Percentiles rank a stretch among this genome's conserved stretches.
phyloP scores from a whole-genome alignment of 2,797 vertebrate species.

The Brachymystax lenok region DNA sequence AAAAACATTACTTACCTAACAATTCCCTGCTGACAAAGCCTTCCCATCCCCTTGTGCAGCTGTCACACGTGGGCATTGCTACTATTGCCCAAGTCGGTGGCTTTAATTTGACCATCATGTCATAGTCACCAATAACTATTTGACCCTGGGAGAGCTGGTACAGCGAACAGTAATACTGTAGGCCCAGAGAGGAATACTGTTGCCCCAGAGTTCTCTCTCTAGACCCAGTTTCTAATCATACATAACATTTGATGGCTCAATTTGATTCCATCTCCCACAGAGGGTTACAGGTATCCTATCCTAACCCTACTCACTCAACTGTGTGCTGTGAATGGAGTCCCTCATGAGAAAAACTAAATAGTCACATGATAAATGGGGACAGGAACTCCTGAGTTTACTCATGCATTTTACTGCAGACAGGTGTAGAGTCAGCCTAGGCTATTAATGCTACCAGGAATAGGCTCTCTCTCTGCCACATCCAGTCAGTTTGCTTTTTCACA shows the following conservation, averaged over 20 bases:
- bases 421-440: not conserved
- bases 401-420: not conserved
- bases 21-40: too few relatives aligned
- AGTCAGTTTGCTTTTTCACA: not conserved
- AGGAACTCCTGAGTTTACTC: too few relatives aligned
- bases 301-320: not conserved
- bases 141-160: not conserved
- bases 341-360: too few relatives aligned
- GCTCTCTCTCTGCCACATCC: not conserved
- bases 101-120: not conserved
- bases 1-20: not conserved
- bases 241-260: not conserved
- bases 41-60: not conserved
- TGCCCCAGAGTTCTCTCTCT: not conserved
- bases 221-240: not conserved
- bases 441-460: not conserved
- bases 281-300: not conserved
- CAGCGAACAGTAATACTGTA: not conserved
- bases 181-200: not conserved
- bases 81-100: not conserved
- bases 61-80: not conserved
- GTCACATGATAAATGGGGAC: too few relatives aligned
- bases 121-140: not conserved
- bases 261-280: not conserved
- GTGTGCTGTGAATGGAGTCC: not conserved